Evolutionary conservation across 2,797 vertebrate genomes (phyloP), one percentile per base, ranked within the genome.

Genomic region (Sebastes hubbsi): DNA sequence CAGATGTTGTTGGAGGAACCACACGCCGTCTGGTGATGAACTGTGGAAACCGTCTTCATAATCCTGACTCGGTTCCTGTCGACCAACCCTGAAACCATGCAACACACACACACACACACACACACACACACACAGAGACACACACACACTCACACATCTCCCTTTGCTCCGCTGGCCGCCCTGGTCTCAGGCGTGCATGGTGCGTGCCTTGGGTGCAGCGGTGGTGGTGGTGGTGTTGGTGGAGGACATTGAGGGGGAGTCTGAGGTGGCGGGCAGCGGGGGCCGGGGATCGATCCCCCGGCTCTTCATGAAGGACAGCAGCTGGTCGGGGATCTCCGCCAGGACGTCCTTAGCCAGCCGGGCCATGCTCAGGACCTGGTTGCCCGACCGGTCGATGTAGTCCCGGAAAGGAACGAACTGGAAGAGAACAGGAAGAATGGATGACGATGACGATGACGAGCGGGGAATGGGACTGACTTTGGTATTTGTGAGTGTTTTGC

Each of bases 341-440:
- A 98, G 91, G 36, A 97, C 97, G 1, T 98, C 97, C 80, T 97
- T 97, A n/a, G 97, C 97, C 85, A 98, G 92, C 9, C 96, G 95
- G 5, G 97, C 98, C 98, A 99, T 99, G 92, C 97, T 99, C 84
- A 98, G 93, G 54, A 99, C 96, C 87, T 99, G 97, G 92, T 98
- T 99, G 75, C 98, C 98, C 0, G 97, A 97, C 58, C 97, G 96
- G 16, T 99, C 98, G 1, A 99, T 96, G 9, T 99, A 99, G 91
- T 99, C 98, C 63, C 98, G 95, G 94, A 99, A 99, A 0, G 98
- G 98, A 89, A 99, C 98, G 2, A 99, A 99, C 98, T 99, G 87
- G 9, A 81, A 4, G 14, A 16, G 8, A 77, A 32, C 8, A 64
- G 29, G 7, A 55, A 30, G 46, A 70, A 27, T 1, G 4, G 30